These are phyloP conservation scores for Ennomos quercinarius DNA, from an alignment of 2,888 invertebrate species.

Conservation along the genomic window DNA sequence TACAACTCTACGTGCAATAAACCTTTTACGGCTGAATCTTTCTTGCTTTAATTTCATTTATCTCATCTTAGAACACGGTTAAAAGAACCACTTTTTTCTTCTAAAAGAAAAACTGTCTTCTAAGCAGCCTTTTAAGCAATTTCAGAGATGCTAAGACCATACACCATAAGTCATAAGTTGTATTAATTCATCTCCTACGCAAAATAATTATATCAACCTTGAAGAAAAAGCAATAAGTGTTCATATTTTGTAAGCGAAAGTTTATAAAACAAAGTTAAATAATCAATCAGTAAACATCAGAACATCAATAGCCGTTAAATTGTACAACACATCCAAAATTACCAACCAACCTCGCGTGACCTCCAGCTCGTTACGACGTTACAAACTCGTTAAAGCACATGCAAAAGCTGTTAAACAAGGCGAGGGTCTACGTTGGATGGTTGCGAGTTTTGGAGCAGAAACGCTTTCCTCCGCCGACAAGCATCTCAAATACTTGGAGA, in stretches of 20 bases:
- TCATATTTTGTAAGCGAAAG: too few species aligned
- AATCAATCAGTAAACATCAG: conserved; percentile 26
- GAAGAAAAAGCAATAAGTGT: too few species aligned
- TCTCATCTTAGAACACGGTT: conserved; percentile 1
- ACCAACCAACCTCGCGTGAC: conserved; percentile 37
- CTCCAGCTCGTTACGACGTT: conserved; percentile 31
- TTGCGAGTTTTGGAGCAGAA: conserved; percentile 25
- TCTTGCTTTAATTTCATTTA: conserved; percentile 20
- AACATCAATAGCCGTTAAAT: conserved; percentile 45
- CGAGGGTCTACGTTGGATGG: conserved; percentile 37
- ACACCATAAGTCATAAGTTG: too few species aligned
- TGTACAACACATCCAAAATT: conserved; percentile 45
- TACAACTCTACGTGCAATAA: conserved; percentile 14
- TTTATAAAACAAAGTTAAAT: neutral
- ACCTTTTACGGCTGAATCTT: conserved; percentile 21
- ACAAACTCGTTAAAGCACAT: conserved; percentile 28
- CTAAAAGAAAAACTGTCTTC: too few species aligned
- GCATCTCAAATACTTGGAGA: conserved; percentile 39
- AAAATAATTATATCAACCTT: too few species aligned
- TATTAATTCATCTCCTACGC: too few species aligned
- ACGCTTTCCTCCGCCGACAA: conserved; percentile 37
- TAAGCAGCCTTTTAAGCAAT: too few species aligned
- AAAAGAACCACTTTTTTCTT: too few species aligned
- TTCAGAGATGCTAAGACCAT: too few species aligned
- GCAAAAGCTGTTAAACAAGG: conserved; percentile 27